Conservation (phyloP, 1,140 invertebrate species). For the Drosophila tropicalis region DNA sequence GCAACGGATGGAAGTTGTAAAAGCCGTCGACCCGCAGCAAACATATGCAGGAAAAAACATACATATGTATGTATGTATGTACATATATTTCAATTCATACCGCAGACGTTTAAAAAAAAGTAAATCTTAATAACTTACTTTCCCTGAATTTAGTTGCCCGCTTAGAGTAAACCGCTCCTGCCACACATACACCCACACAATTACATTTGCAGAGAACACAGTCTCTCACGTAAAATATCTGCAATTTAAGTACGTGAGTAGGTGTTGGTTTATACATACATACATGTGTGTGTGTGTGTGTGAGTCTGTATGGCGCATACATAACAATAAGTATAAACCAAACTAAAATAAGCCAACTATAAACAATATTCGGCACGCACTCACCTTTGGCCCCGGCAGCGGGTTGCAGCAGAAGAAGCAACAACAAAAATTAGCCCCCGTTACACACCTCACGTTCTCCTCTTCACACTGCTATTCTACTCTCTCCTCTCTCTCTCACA, state of each 20-base stretch:
- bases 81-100: too few species aligned
- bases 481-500: constrained; percentile 24
- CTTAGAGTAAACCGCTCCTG: constrained; percentile 14
- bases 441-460: constrained; percentile 21
- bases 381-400: constrained; percentile 55
- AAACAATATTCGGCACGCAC: constrained; percentile 75
- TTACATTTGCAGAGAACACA: constrained; percentile 6
- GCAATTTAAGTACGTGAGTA: constrained; percentile 29
- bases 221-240: background rate
- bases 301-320: constrained; percentile 22
- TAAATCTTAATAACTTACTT: too few species aligned
- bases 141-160: too few species aligned
- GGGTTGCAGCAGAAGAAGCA: constrained; percentile 35
- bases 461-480: constrained; percentile 13
- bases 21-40: constrained; percentile 21
- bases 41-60: background rate
- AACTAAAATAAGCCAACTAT: constrained; percentile 45
- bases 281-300: constrained; percentile 7
- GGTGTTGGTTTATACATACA: background rate
- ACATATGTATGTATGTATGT: too few species aligned
- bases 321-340: constrained; percentile 17
- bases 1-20: constrained; percentile 43
- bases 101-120: too few species aligned
- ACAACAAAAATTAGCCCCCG: constrained; percentile 28
- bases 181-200: constrained; percentile 36